Conservation (phyloP, 2,113 vertebrate species). For the Furnarius figulus region DNA sequence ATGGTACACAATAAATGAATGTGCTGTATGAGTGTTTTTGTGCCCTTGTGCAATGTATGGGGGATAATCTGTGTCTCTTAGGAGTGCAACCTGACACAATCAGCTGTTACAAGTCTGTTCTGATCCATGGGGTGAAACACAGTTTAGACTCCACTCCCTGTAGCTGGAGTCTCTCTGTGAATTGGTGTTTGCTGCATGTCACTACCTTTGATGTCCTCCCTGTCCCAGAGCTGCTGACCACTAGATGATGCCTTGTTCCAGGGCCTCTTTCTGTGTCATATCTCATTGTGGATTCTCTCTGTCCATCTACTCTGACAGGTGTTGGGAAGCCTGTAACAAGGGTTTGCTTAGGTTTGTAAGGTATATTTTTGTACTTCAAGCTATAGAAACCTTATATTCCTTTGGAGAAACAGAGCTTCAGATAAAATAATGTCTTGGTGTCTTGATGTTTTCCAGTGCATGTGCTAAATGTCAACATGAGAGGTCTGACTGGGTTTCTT, state of each 20-base stretch:
- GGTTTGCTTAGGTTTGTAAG: neutral
- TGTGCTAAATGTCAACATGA: neutral
- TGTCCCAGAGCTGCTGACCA: neutral
- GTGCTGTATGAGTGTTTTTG: neutral
- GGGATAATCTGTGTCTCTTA: neutral
- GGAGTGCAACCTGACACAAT: neutral
- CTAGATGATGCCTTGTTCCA: neutral
- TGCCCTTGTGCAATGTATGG: neutral
- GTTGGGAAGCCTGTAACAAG: neutral
- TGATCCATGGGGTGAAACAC: neutral
- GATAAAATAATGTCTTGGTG: neutral
- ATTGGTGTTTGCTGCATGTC: neutral
- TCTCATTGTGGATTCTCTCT: neutral
- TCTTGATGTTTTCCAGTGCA: neutral
- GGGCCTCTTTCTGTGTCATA: neutral
- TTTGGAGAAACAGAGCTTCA: neutral
- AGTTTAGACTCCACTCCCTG: neutral
- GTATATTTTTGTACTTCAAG: neutral
- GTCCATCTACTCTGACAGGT: neutral
- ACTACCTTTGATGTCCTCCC: neutral
- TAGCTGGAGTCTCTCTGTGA: neutral
- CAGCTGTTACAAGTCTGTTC: neutral
- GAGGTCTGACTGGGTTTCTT: neutral
- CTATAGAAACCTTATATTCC: neutral
- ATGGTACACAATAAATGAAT: neutral